These are phyloP conservation scores for Lepus timidus DNA, from an alignment of 2,113 vertebrate species.

Conservation along the genomic window DNA sequence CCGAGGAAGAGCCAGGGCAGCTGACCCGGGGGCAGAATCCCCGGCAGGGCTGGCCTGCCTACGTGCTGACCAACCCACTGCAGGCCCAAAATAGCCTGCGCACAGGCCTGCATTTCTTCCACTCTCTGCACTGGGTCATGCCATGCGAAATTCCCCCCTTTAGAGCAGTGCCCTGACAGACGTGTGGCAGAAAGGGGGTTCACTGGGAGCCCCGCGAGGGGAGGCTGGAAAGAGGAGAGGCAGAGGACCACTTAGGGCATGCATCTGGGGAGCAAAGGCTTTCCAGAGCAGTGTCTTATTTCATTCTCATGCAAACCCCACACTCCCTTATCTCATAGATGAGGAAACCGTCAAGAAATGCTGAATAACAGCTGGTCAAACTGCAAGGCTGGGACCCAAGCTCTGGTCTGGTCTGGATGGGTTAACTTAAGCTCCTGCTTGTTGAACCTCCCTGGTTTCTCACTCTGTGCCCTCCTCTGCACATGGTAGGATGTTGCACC, in stretches of 20 bases:
- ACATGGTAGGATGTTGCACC: not conserved
- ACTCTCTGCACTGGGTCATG: not conserved
- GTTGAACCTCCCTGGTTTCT: not conserved
- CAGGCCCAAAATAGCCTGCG: constrained; percentile 34
- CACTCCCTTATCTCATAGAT: not conserved
- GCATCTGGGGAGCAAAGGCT: not conserved
- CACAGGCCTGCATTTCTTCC: not conserved
- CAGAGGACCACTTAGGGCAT: not conserved
- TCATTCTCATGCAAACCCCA: not conserved
- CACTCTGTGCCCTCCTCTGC: not conserved
- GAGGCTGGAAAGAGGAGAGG: not conserved
- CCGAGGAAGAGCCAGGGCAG: constrained; percentile 16
- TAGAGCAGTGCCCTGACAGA: constrained; percentile 49
- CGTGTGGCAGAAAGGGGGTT: not conserved
- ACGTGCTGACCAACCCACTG: not conserved
- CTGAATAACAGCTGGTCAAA: not conserved
- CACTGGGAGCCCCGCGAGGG: not conserved
- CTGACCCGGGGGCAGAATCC: constrained; percentile 12
- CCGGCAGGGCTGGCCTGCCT: constrained; percentile 36
- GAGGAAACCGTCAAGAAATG: not conserved
- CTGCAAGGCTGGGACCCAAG: not conserved
- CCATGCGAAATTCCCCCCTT: constrained; percentile 51
- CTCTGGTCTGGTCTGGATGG: not conserved
- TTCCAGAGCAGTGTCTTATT: not conserved
- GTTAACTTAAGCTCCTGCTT: not conserved